Evolutionary conservation across 2,113 vertebrate genomes (phyloP).

Genomic region (Hemibagrus wyckioides): DNA sequence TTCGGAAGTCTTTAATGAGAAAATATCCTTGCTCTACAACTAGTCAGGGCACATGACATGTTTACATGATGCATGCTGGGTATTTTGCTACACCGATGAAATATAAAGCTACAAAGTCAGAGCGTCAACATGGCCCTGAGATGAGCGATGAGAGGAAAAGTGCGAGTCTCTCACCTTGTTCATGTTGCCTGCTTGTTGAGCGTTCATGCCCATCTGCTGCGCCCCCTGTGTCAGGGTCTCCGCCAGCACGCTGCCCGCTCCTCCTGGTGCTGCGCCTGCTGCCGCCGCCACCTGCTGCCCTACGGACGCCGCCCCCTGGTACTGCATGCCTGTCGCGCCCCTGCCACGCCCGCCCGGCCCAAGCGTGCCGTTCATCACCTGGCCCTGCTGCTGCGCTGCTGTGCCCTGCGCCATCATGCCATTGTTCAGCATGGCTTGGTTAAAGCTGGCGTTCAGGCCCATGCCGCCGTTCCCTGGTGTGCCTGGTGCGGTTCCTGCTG

Average conservation of each 20-base stretch:
- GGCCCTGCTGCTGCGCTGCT: conserved; percentile 82
- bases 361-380: conserved; percentile 94
- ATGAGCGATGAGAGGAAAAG: neutral
- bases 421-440: conserved; percentile 88
- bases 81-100: neutral
- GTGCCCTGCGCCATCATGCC: conserved; percentile 83
- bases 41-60: too few relatives aligned
- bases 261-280: conserved; percentile 61
- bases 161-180: conserved; percentile 83
- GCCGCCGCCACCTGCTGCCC: conserved; percentile 69
- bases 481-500: conserved; percentile 77
- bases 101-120: neutral
- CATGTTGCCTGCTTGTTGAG: conserved; percentile 71
- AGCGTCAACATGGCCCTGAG: neutral
- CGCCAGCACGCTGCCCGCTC: conserved; percentile 85
- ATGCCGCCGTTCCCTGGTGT: conserved; percentile 80
- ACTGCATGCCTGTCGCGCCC: conserved; percentile 83
- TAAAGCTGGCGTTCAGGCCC: conserved; percentile 88
- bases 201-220: conserved; percentile 85
- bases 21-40: neutral
- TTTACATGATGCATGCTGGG: neutral
- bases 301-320: conserved; percentile 77
- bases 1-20: too few relatives aligned
- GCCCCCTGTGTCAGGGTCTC: conserved; percentile 93
- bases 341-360: conserved; percentile 87